These are phyloP conservation scores for Dolichopus griseipennis DNA, from an alignment of 2,888 invertebrate genomes.

Conservation along the genomic window DNA sequence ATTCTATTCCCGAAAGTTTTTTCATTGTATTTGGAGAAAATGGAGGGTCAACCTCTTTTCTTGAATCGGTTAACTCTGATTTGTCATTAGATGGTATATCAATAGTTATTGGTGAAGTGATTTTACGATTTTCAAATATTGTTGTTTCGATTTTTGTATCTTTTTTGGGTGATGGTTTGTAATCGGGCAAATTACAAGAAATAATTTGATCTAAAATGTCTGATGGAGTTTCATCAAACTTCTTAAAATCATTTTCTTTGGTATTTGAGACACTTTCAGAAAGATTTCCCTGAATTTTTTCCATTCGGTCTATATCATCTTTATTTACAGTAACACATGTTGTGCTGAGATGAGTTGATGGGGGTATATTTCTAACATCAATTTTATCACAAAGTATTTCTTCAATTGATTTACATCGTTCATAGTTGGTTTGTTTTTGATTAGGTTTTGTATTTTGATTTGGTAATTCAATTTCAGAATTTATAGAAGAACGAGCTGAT, in stretches of 20 bases:
- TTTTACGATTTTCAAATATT: not conserved
- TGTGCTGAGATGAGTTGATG: constrained; percentile 21
- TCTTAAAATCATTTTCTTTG: constrained; percentile 11
- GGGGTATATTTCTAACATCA: constrained; percentile 26
- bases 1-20: constrained; percentile 26
- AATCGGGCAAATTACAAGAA: not conserved
- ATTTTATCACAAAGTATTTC: constrained; percentile 33
- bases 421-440: constrained; percentile 10
- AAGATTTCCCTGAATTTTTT: constrained; percentile 14
- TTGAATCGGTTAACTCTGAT: constrained; percentile 29
- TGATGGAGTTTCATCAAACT: constrained; percentile 25
- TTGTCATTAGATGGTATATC: constrained; percentile 13
- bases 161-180: constrained; percentile 23
- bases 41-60: constrained; percentile 21
- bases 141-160: constrained; percentile 14
- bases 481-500: not conserved
- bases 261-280: not conserved
- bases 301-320: constrained; percentile 28
- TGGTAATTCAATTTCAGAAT: not conserved
- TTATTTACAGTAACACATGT: constrained; percentile 28
- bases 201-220: constrained; percentile 9
- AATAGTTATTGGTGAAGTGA: not conserved
- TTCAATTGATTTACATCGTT: constrained; percentile 27
- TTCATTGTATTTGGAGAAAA: constrained; percentile 35
- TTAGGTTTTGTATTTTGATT: constrained; percentile 10